These are phyloP conservation scores for Coreius guichenoti DNA, from an alignment of 2,797 vertebrate genomes.

Conservation along the genomic window DNA sequence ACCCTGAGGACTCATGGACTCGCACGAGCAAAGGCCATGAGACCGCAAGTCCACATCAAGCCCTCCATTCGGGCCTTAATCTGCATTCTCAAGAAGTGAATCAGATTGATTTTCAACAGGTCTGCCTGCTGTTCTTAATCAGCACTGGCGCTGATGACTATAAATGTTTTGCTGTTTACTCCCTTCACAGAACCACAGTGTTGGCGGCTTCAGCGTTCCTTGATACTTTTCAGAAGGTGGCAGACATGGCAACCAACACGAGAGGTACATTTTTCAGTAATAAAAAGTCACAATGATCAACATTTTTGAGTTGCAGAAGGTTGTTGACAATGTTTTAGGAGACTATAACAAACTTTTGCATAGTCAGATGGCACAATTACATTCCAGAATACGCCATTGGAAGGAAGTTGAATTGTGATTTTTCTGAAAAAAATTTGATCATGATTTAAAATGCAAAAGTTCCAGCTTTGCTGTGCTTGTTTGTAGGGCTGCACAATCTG, in stretches of 20 bases:
- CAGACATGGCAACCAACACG: conserved; percentile 96
- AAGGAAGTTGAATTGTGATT: not conserved
- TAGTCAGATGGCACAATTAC: not conserved
- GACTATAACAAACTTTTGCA: not conserved
- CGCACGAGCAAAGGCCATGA: not conserved
- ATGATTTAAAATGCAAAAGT: not conserved
- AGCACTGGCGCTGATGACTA: not conserved
- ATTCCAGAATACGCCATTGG: not conserved
- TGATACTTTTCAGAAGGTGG: conserved; percentile 99
- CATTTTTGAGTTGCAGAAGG: not conserved
- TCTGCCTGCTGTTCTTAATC: conserved; percentile 4
- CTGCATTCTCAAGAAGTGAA: conserved; percentile 8
- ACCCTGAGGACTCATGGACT: not conserved
- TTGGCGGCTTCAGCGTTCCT: conserved; percentile 93
- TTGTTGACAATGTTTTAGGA: not conserved
- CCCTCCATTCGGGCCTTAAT: not conserved
- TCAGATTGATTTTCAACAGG: not conserved
- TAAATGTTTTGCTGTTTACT: conserved; percentile 22
- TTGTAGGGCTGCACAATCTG: not conserved
- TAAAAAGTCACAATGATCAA: not conserved
- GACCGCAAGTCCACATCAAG: not conserved
- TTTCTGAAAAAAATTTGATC: not conserved
- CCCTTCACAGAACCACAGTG: conserved; percentile 87
- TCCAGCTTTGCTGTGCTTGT: not conserved
- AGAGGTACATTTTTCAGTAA: conserved; percentile 82